phyloP scores from a whole-genome alignment of 23 tunicate genomes.

The Trididemnum miniatum region DNA sequence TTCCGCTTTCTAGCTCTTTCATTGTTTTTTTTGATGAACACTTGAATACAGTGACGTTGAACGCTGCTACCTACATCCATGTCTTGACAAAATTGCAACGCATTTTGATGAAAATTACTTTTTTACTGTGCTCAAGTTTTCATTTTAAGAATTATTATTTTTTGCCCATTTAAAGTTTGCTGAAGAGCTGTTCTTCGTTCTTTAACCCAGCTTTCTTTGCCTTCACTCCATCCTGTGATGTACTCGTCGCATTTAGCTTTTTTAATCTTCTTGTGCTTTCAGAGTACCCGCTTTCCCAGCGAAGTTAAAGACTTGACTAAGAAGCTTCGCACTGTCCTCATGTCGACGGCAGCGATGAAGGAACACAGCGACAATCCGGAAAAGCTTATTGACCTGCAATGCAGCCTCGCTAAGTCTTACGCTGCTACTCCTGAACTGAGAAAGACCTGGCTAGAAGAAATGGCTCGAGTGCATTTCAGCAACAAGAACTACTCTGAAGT shows the following conservation, averaged over 20 bases:
- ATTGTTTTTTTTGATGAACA: too few relatives aligned
- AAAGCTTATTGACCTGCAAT: conserved; percentile 86
- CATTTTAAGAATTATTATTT: too few relatives aligned
- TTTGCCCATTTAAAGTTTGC: background rate
- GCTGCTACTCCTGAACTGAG: conserved; percentile 93
- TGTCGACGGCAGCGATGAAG: conserved; percentile 97
- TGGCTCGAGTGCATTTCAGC: conserved; percentile 87
- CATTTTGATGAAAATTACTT: too few relatives aligned
- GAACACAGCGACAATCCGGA: conserved; percentile 98
- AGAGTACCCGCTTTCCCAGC: conserved; percentile 75
- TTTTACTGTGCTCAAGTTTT: too few relatives aligned
- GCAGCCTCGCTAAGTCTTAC: conserved; percentile 95
- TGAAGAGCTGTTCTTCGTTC: background rate
- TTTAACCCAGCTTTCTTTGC: background rate
- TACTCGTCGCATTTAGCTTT: too few relatives aligned
- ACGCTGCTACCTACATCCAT: too few relatives aligned
- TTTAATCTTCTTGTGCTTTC: too few relatives aligned
- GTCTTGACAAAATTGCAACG: too few relatives aligned
- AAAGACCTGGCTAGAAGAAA: conserved; percentile 97
- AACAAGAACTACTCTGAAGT: conserved; percentile 80
- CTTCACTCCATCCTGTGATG: too few relatives aligned
- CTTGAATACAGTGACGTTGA: too few relatives aligned
- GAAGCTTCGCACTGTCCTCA: conserved; percentile 92
- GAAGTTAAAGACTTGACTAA: conserved; percentile 93
- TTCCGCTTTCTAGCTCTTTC: too few relatives aligned